Percentiles rank a stretch among this genome's conserved stretches.
These are phyloP conservation scores for Carollia perspicillata DNA, from an alignment of 2,113 vertebrate species.

Conservation along the genomic window DNA sequence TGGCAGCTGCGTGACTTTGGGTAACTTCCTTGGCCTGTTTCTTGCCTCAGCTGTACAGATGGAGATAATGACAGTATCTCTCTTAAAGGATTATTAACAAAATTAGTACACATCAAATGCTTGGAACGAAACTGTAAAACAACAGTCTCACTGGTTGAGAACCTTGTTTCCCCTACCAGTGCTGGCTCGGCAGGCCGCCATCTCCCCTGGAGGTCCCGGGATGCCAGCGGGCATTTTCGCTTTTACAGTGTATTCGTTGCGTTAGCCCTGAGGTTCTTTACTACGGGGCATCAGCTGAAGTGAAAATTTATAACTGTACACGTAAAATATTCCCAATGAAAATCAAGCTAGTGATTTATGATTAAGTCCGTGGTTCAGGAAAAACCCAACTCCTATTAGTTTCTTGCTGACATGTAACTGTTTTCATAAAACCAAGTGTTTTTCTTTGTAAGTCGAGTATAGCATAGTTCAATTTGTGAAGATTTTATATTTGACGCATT, in stretches of 20 bases:
- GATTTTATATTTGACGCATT: slow-evolving; percentile 10
- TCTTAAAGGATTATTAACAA: background rate
- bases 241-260: too few relatives aligned
- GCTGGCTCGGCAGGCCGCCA: background rate
- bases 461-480: background rate
- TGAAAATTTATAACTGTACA: background rate
- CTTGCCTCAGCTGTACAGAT: background rate
- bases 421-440: slow-evolving; percentile 44
- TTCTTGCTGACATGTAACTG: slow-evolving; percentile 34
- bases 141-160: background rate
- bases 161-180: background rate
- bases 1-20: background rate
- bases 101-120: background rate
- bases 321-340: background rate
- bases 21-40: background rate
- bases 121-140: background rate
- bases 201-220: background rate
- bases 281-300: background rate
- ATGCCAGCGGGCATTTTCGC: background rate
- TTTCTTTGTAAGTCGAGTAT: background rate
- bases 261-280: slow-evolving; percentile 5
- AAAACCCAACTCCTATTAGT: slow-evolving; percentile 29
- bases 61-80: background rate
- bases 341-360: background rate
- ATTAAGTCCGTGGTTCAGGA: background rate